Percentiles rank a stretch among this genome's conserved stretches.
These are phyloP conservation scores for Lochmaea capreae DNA, from an alignment of 2,888 invertebrate genomes.

Conservation along the genomic window DNA sequence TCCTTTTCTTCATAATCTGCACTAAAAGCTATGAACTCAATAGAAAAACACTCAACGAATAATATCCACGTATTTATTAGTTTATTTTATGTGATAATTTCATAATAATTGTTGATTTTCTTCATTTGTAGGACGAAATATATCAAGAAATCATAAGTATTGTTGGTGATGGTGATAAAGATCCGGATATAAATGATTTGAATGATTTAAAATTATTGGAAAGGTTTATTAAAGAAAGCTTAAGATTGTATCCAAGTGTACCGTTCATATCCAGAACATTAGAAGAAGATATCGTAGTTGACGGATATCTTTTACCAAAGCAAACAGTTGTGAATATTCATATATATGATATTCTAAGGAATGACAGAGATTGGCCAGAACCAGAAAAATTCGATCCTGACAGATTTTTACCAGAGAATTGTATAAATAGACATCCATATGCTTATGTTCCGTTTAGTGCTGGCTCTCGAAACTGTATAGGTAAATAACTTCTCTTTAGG, in stretches of 20 bases:
- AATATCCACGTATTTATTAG: too few species aligned
- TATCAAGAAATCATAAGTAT: constrained; percentile 53
- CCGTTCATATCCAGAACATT: constrained; percentile 59
- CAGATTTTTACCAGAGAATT: constrained; percentile 74
- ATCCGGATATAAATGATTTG: constrained; percentile 56
- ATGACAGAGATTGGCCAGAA: constrained; percentile 73
- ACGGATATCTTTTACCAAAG: constrained; percentile 65
- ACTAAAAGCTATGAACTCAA: too few species aligned
- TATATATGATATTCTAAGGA: constrained; percentile 74
- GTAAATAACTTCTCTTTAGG: constrained; percentile 58
- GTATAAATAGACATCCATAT: constrained; percentile 70
- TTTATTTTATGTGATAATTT: too few species aligned
- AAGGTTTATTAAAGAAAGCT: constrained; percentile 61
- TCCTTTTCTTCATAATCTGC: too few species aligned
- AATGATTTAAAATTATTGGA: constrained; percentile 61
- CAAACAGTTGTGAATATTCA: constrained; percentile 69
- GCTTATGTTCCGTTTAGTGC: constrained; percentile 77
- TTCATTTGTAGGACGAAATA: constrained; percentile 46
- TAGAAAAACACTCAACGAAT: too few species aligned
- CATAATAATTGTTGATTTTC: too few species aligned
- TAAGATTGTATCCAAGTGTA: constrained; percentile 62
- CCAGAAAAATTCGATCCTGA: constrained; percentile 78
- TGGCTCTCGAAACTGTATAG: constrained; percentile 77
- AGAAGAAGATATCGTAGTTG: constrained; percentile 52
- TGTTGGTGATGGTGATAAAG: constrained; percentile 43